Conservation (phyloP, 2,113 vertebrate species). For the Oryzias celebensis region DNA sequence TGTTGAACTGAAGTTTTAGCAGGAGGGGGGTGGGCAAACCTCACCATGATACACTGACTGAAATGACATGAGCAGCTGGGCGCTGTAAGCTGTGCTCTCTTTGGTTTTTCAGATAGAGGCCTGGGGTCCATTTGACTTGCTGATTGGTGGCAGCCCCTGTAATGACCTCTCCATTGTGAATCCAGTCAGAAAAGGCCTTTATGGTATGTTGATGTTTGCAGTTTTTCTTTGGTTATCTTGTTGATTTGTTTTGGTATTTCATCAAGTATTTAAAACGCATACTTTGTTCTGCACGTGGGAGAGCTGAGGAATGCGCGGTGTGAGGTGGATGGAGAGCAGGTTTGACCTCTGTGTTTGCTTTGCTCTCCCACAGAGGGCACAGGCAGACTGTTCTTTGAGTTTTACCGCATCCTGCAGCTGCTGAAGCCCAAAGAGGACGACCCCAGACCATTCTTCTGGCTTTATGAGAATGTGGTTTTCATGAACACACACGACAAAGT, state of each 20-base stretch:
- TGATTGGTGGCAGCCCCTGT: slow-evolving; percentile 93
- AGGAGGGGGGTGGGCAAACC: no score
- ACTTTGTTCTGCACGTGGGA: no score
- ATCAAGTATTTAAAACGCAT: no score
- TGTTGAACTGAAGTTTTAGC: no score
- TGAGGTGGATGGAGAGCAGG: neutral
- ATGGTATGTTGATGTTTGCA: slow-evolving; percentile 72
- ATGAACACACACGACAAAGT: slow-evolving; percentile 87
- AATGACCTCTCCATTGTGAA: slow-evolving; percentile 90
- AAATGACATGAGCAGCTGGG: neutral
- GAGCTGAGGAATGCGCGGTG: neutral
- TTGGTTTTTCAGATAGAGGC: slow-evolving; percentile 75
- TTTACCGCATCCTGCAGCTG: slow-evolving; percentile 86
- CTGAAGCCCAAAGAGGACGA: slow-evolving; percentile 87
- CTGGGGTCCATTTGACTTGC: slow-evolving; percentile 93
- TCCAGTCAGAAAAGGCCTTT: slow-evolving; percentile 87
- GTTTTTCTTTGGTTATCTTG: neutral
- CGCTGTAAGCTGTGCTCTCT: neutral
- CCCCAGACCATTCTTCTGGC: slow-evolving; percentile 90
- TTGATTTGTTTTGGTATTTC: no score
- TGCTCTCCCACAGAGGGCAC: slow-evolving; percentile 81
- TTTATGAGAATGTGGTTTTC: slow-evolving; percentile 93
- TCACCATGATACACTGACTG: neutral
- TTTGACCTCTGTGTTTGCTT: neutral
- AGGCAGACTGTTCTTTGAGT: slow-evolving; percentile 92